phyloP scores from a whole-genome alignment of 2,888 invertebrate species.

The Drosophila macrothrix region DNA sequence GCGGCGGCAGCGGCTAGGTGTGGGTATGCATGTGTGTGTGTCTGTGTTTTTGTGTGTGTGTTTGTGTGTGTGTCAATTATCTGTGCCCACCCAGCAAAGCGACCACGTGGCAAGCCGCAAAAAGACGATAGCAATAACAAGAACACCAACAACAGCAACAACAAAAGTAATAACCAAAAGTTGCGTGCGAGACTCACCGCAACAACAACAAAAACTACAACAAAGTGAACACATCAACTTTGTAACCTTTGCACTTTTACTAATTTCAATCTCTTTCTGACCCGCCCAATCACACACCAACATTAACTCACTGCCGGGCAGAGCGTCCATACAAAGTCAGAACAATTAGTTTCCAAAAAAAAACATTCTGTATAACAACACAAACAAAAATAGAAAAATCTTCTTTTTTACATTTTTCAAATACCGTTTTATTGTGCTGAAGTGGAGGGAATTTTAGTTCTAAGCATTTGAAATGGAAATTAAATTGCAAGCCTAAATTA shows the following conservation, averaged over 20 bases:
- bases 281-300: conserved; percentile 28
- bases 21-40: conserved; percentile 3
- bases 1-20: not conserved
- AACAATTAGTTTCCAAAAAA: conserved; percentile 46
- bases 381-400: conserved; percentile 8
- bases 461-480: too few species aligned
- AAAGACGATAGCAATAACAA: conserved; percentile 15
- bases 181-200: conserved; percentile 45
- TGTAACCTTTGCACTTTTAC: conserved; percentile 75
- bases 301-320: not conserved
- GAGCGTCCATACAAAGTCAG: conserved; percentile 18
- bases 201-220: conserved; percentile 17
- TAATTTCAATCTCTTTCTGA: conserved; percentile 66
- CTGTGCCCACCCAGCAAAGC: conserved; percentile 48
- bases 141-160: conserved; percentile 19
- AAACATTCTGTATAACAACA: conserved; percentile 12
- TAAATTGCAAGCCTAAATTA: not conserved
- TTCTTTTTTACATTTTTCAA: not conserved
- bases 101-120: conserved; percentile 60
- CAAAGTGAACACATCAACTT: conserved; percentile 57
- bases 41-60: not conserved
- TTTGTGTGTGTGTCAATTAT: conserved; percentile 46
- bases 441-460: not conserved
- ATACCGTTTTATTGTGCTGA: not conserved
- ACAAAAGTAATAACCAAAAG: conserved; percentile 47